Evolutionary conservation across 2,888 invertebrate genomes (phyloP), one percentile per base, ranked within the genome.

Genomic region (Prosapia bicincta): DNA sequence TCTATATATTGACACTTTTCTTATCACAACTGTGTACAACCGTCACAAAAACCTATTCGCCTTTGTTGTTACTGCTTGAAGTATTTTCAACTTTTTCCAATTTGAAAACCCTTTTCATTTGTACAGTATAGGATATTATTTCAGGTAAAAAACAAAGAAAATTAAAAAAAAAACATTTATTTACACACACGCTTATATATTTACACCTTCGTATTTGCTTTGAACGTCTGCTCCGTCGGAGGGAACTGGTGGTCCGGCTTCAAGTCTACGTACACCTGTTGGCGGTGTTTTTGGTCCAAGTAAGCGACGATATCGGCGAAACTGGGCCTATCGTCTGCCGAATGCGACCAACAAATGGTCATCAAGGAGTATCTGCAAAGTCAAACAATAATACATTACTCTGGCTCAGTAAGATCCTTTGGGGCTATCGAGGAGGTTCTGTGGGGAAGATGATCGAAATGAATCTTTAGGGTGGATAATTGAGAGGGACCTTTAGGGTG

Each of bases 331-430:
- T 71, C 75, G 67, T 75, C 71, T 0, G 75, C 66, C 0, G 25
- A 26, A 13, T 71, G 23, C 10, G 75, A 67, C 75, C 75, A 75
- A 24, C 75, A 75, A 0, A 43, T 15, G 0, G 26, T 32, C 75
- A 75, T 75, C 43, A 75, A 13, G 2, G 68, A 71, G 65, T 75
- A 75, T 28, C 75, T 75, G 54, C 10, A 38, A 38, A 30, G 30
- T 6, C 9, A 30, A 30, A 30, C 30, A 30, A n/a, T n/a, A n/a
- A n/a, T n/a, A n/a, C n/a, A n/a, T n/a, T n/a, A n/a, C n/a, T n/a
- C n/a, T n/a, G n/a, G n/a, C n/a, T n/a, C n/a, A n/a, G n/a, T n/a
- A n/a, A n/a, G n/a, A n/a, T n/a, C n/a, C n/a, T n/a, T n/a, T n/a
- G n/a, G n/a, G n/a, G n/a, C n/a, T n/a, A n/a, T n/a, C n/a, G n/a